phyloP scores from a whole-genome alignment of 2,113 vertebrate species.

The Ptilonorhynchus violaceus region DNA sequence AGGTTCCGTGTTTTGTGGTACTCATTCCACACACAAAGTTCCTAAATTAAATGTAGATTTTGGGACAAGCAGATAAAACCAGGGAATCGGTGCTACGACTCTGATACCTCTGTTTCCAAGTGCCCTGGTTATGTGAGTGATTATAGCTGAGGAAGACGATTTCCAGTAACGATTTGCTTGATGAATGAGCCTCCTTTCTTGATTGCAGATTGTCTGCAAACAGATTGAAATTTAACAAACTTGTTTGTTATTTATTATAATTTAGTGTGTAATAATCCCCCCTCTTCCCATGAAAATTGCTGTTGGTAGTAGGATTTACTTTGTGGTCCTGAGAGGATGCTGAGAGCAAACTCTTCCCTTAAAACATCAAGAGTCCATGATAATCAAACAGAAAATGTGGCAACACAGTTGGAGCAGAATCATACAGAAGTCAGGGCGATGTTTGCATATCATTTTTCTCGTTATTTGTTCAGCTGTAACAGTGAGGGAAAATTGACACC shows the following conservation, averaged over 20 bases:
- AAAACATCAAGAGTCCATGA: neutral
- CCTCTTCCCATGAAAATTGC: neutral
- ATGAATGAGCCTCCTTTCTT: neutral
- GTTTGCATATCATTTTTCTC: slow-evolving; percentile 5
- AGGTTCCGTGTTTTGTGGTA: neutral
- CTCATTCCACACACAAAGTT: neutral
- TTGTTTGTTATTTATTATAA: neutral
- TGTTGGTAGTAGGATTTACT: neutral
- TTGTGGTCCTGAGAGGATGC: neutral
- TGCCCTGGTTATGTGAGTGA: neutral
- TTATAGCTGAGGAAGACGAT: neutral
- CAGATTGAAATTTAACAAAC: neutral
- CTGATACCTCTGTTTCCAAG: neutral
- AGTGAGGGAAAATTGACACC: neutral
- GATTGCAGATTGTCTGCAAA: slow-evolving; percentile 50
- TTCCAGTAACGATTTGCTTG: neutral
- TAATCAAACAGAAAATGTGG: neutral
- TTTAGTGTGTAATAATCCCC: neutral
- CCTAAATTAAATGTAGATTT: neutral
- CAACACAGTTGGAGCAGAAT: neutral
- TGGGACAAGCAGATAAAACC: neutral
- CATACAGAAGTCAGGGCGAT: neutral
- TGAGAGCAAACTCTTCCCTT: neutral
- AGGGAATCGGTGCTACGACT: neutral
- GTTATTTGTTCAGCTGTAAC: slow-evolving; percentile 4